These are phyloP conservation scores for Aythya baeri DNA, from an alignment of 2,113 vertebrate genomes.

Conservation along the genomic window DNA sequence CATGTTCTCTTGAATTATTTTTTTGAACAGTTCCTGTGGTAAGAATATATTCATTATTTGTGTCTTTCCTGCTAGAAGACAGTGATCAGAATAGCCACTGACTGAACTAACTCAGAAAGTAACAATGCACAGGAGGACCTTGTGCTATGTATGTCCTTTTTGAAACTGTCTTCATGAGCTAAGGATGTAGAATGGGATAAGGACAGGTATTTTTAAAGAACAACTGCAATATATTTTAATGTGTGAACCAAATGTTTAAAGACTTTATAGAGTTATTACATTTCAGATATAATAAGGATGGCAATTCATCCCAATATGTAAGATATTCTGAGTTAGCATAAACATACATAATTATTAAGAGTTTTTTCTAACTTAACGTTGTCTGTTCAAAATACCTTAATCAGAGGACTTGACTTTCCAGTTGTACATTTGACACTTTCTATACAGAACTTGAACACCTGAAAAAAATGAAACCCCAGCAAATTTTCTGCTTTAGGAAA, in stretches of 20 bases:
- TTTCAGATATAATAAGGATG: not conserved
- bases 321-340: not conserved
- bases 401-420: not conserved
- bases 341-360: not conserved
- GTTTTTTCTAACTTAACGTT: not conserved
- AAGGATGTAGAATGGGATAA: not conserved
- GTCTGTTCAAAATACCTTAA: not conserved
- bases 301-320: not conserved
- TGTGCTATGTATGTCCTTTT: not conserved
- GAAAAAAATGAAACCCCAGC: not conserved
- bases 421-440: not conserved
- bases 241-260: not conserved
- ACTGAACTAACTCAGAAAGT: not conserved
- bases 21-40: not conserved
- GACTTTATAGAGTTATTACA: accelerated
- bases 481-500: not conserved
- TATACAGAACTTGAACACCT: not conserved
- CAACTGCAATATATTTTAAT: not conserved
- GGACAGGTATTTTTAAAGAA: not conserved
- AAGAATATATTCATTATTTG: not conserved
- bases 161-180: not conserved
- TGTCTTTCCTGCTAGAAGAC: not conserved
- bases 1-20: not conserved
- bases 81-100: not conserved
- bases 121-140: not conserved